Evolutionary conservation across 1,140 invertebrate species (phyloP).

Genomic region (Druon quercuslanigerum): DNA sequence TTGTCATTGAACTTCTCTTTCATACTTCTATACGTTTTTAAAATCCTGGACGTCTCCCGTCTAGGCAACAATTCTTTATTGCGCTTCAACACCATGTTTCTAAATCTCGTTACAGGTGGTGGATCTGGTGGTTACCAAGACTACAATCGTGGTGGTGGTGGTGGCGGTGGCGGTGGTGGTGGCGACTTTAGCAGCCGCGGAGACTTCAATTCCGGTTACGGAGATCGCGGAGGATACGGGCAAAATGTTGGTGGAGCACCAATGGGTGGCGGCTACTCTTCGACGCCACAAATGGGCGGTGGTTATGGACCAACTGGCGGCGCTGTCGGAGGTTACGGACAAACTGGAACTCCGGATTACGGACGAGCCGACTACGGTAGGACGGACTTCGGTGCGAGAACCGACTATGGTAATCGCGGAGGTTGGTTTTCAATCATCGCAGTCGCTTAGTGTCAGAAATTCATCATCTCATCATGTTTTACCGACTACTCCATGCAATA

Average conservation of each 20-base stretch:
- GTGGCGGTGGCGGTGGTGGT: too few species aligned
- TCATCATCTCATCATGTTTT: too few species aligned
- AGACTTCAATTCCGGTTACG: conserved; percentile 68
- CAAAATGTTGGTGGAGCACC: conserved; percentile 68
- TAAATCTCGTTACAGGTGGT: conserved; percentile 62
- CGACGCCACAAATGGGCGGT: conserved; percentile 65
- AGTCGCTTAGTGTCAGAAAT: too few species aligned
- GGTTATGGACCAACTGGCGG: conserved; percentile 68
- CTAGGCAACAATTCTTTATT: conserved; percentile 30
- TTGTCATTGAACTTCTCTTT: too few species aligned
- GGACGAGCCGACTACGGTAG: conserved; percentile 69
- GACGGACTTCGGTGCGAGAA: conserved; percentile 68
- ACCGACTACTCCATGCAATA: too few species aligned
- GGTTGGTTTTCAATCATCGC: conserved; percentile 38
- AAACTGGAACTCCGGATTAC: conserved; percentile 68
- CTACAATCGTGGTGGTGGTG: conserved; percentile 71
- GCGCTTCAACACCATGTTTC: conserved; percentile 37
- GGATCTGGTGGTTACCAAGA: conserved; percentile 69
- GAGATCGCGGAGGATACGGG: conserved; percentile 69
- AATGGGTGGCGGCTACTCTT: conserved; percentile 70
- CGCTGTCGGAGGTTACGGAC: conserved; percentile 66
- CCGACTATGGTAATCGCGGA: conserved; percentile 67
- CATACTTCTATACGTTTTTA: neutral
- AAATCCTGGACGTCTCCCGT: neutral
- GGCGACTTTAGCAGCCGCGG: conserved; percentile 65